These are phyloP conservation scores for Dorcus hopei DNA, from an alignment of 2,888 invertebrate species.

Conservation along the genomic window DNA sequence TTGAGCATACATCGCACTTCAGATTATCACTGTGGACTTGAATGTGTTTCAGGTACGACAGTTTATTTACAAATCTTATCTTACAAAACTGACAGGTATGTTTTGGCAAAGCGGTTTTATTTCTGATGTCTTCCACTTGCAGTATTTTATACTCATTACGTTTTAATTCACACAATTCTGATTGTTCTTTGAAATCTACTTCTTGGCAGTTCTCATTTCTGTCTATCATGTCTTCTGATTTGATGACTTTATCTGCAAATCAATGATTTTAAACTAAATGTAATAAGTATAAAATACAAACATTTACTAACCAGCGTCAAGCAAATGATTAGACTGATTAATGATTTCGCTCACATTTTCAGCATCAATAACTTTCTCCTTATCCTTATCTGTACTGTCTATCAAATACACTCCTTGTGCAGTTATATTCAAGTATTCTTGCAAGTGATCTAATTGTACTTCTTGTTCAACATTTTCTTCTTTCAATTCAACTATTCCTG, in stretches of 20 bases:
- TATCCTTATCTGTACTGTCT: not conserved
- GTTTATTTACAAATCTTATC: too few species aligned
- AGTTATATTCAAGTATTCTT: not conserved
- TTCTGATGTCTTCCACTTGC: too few species aligned
- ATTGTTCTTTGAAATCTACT: too few species aligned
- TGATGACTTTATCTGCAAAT: too few species aligned
- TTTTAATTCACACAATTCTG: too few species aligned
- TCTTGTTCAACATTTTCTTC: not conserved
- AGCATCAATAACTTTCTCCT: not conserved
- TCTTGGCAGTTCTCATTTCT: not conserved
- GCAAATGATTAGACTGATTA: not conserved
- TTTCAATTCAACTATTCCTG: not conserved
- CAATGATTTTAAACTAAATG: too few species aligned
- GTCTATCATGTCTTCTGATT: not conserved
- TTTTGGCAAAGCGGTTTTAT: too few species aligned
- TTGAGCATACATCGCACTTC: not conserved
- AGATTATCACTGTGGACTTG: not conserved
- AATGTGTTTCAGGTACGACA: too few species aligned
- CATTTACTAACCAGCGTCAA: too few species aligned
- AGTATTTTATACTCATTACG: too few species aligned
- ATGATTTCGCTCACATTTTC: not conserved
- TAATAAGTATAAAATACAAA: too few species aligned
- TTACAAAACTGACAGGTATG: too few species aligned
- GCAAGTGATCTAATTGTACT: not conserved
- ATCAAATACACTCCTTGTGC: not conserved